Evolutionary conservation across 2,797 vertebrate species (phyloP).

Genomic region (Ptychadena robeensis): DNA sequence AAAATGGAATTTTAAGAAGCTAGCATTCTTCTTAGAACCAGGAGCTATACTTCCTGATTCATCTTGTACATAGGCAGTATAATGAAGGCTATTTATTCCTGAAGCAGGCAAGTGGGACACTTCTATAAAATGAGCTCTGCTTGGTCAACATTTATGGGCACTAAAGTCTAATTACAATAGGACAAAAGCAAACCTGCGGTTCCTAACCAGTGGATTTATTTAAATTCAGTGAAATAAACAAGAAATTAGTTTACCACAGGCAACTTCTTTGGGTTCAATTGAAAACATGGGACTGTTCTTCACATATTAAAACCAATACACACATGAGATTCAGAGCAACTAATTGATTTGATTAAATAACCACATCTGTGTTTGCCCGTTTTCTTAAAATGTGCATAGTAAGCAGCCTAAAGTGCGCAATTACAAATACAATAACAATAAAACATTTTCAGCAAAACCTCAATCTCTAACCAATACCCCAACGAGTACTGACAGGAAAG

Average conservation of each 20-base stretch:
- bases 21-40: not conserved
- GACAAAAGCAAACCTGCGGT: not conserved
- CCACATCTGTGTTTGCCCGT: too few species aligned
- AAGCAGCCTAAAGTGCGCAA: too few species aligned
- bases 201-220: not conserved
- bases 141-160: constrained; percentile 3
- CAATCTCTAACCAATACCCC: too few species aligned
- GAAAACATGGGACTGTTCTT: too few species aligned
- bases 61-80: not conserved
- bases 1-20: not conserved
- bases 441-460: too few species aligned
- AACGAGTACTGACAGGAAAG: too few species aligned
- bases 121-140: not conserved
- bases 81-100: not conserved
- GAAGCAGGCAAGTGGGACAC: not conserved
- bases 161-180: not conserved
- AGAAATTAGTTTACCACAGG: not conserved
- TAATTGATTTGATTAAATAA: too few species aligned
- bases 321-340: too few species aligned
- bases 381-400: too few species aligned
- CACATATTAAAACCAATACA: too few species aligned
- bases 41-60: not conserved
- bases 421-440: too few species aligned
- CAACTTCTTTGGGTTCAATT: too few species aligned
- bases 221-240: not conserved